Conservation (phyloP, 2,888 invertebrate species). For the Nomada hirtipes region DNA sequence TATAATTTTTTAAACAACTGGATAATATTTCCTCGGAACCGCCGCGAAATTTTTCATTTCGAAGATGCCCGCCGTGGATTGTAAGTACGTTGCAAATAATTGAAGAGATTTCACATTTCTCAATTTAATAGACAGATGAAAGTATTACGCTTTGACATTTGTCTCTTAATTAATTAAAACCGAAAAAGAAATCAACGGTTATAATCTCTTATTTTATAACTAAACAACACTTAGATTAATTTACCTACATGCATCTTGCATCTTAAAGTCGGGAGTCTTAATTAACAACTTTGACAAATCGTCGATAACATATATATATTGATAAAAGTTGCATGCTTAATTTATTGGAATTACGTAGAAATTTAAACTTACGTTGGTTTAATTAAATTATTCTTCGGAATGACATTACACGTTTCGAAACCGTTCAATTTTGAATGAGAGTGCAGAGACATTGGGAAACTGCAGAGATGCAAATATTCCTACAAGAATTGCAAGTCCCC, state of each 20-base stretch:
- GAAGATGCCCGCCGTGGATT: conserved; percentile 37
- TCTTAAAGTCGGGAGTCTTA: too few species aligned
- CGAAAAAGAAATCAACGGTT: neutral
- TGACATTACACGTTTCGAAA: neutral
- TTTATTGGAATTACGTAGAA: neutral
- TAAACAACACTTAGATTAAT: neutral
- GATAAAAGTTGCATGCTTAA: too few species aligned
- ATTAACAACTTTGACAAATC: too few species aligned
- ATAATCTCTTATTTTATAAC: neutral
- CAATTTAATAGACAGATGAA: neutral
- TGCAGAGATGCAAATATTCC: conserved; percentile 26
- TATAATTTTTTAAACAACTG: conserved; percentile 8
- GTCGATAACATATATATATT: neutral
- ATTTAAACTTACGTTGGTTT: neutral
- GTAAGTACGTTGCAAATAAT: conserved; percentile 47
- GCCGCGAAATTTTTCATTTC: neutral
- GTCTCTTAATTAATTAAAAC: neutral
- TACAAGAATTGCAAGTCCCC: neutral
- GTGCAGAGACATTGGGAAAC: neutral
- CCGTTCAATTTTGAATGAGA: conserved; percentile 1
- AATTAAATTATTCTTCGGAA: neutral
- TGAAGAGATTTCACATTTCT: neutral
- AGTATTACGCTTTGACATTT: neutral
- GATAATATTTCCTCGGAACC: neutral
- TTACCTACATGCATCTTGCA: neutral